phyloP scores from a whole-genome alignment of 2,797 vertebrate species.

The Cichlasoma orientale region DNA sequence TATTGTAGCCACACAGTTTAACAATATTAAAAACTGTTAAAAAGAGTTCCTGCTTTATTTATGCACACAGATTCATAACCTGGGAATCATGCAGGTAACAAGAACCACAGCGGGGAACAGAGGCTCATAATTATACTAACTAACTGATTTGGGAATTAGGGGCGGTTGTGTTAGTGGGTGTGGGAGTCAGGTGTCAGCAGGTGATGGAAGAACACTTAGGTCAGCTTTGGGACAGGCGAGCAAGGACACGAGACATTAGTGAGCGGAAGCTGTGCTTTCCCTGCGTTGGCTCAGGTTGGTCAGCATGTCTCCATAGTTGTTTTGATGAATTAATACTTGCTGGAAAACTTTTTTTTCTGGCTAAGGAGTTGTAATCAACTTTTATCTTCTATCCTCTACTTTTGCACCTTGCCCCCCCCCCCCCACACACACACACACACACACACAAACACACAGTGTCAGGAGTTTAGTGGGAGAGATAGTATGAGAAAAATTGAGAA shows the following conservation, averaged over 20 bases:
- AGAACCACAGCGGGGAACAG: background rate
- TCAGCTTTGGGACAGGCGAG: background rate
- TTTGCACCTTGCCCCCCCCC: too few relatives aligned
- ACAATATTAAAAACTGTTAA: background rate
- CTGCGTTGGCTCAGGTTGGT: background rate
- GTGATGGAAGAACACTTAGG: rapidly evolving
- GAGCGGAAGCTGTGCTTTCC: background rate
- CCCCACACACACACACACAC: too few relatives aligned
- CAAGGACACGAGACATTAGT: background rate
- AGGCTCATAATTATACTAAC: background rate
- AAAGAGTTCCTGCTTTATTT: background rate
- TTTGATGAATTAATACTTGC: background rate
- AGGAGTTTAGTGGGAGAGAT: background rate
- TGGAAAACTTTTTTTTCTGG: background rate
- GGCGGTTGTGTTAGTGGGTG: background rate
- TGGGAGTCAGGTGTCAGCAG: background rate
- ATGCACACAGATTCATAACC: rapidly evolving
- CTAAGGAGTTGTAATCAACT: background rate
- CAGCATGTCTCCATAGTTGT: background rate
- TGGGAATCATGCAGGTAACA: background rate
- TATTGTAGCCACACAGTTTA: background rate
- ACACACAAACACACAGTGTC: background rate
- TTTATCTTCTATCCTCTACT: background rate
- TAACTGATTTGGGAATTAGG: background rate
- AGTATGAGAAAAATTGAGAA: background rate